phyloP scores from a whole-genome alignment of 2,888 invertebrate genomes.

The Temnothorax unifasciatus region DNA sequence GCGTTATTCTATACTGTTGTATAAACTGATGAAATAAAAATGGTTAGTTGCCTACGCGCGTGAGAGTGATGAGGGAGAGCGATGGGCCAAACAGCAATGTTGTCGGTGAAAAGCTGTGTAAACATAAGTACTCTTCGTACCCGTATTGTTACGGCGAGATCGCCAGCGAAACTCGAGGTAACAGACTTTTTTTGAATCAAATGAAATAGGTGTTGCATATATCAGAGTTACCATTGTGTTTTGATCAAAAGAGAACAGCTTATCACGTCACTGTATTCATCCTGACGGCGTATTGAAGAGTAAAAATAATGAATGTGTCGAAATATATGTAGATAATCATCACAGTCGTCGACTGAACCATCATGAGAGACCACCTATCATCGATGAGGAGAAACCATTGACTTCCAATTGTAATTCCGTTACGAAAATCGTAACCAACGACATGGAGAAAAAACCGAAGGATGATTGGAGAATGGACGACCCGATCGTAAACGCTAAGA shows the following conservation, averaged over 20 bases:
- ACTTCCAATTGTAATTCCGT: constrained; percentile 83
- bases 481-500: constrained; percentile 77
- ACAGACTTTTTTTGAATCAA: constrained; percentile 43
- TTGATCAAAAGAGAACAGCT: not conserved
- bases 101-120: constrained; percentile 91
- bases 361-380: constrained; percentile 80
- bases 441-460: constrained; percentile 79
- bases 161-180: constrained; percentile 90
- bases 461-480: constrained; percentile 84
- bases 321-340: constrained; percentile 81
- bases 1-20: not conserved
- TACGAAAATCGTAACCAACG: constrained; percentile 79
- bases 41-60: constrained; percentile 89
- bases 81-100: constrained; percentile 87
- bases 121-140: constrained; percentile 95
- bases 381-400: constrained; percentile 84
- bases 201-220: not conserved
- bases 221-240: not conserved
- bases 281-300: not conserved
- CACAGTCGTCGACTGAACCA: constrained; percentile 82
- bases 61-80: constrained; percentile 92
- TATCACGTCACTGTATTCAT: not conserved
- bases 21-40: constrained; percentile 15
- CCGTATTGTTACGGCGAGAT: constrained; percentile 96
- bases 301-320: constrained; percentile 10